phyloP scores from a whole-genome alignment of 2,113 vertebrate genomes.

The Chionis minor region DNA sequence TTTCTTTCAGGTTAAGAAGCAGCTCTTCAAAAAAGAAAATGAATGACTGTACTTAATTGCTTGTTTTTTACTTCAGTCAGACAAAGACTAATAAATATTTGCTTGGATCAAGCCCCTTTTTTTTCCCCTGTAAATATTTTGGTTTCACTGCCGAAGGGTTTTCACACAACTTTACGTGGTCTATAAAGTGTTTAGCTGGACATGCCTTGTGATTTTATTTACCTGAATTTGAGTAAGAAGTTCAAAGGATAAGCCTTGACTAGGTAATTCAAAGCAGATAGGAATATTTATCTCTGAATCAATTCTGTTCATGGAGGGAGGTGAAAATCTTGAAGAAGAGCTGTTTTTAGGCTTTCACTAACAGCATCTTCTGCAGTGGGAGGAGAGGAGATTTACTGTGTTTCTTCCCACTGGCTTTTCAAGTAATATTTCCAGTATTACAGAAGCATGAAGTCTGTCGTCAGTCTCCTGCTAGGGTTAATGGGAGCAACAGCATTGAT shows the following conservation, averaged over 20 bases:
- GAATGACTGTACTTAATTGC: not conserved
- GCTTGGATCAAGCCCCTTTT: not conserved
- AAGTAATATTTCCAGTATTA: not conserved
- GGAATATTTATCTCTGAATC: not conserved
- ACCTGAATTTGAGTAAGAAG: not conserved
- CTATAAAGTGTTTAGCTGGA: not conserved
- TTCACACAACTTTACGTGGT: not conserved
- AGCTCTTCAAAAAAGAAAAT: not conserved
- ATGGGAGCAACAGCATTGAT: not conserved
- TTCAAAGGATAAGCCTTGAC: not conserved
- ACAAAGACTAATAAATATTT: not conserved
- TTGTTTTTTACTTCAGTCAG: not conserved
- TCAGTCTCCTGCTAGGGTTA: not conserved
- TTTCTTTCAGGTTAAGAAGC: not conserved
- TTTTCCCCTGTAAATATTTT: not conserved
- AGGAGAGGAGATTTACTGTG: not conserved
- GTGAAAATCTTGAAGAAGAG: not conserved
- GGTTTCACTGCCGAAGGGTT: not conserved
- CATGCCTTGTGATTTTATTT: not conserved
- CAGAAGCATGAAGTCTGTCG: not conserved
- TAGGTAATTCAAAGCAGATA: not conserved
- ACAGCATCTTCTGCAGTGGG: not conserved
- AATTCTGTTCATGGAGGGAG: not conserved
- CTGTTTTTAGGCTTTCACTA: not conserved
- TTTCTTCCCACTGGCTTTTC: not conserved